phyloP scores from a whole-genome alignment of 1,140 invertebrate species.

The Muscidifurax raptorellus region DNA sequence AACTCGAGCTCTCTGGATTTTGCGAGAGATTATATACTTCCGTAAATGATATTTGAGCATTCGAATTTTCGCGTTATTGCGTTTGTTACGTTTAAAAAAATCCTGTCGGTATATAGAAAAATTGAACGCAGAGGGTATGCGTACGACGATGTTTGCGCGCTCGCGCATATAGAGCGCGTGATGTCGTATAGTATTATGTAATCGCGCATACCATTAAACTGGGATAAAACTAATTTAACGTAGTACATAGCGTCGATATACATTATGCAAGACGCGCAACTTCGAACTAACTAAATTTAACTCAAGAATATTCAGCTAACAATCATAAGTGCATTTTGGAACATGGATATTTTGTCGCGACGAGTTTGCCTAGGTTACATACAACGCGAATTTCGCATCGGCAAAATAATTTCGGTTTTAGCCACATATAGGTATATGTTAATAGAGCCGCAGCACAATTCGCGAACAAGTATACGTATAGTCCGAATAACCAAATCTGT shows the following conservation, averaged over 20 bases:
- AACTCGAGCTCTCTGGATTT: too few relatives aligned
- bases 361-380: background rate
- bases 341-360: background rate
- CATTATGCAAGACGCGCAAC: background rate
- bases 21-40: background rate
- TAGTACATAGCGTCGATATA: background rate
- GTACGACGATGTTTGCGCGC: background rate
- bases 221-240: background rate
- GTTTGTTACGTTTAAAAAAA: too few relatives aligned
- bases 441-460: too few relatives aligned
- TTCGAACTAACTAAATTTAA: background rate
- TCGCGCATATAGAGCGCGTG: background rate
- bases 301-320: constrained; percentile 1
- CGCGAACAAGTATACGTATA: too few relatives aligned
- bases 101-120: too few relatives aligned
- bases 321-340: background rate
- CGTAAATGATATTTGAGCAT: background rate
- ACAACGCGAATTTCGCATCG: background rate
- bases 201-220: background rate
- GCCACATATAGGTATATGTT: too few relatives aligned
- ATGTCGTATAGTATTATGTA: background rate
- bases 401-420: background rate
- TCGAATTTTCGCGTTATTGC: too few relatives aligned
- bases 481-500: background rate
- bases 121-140: too few relatives aligned